A percentile compares a stretch with the other conserved stretches of the same genome.
phyloP scores from a whole-genome alignment of 1,140 invertebrate species.

The Hycleus cichorii region DNA sequence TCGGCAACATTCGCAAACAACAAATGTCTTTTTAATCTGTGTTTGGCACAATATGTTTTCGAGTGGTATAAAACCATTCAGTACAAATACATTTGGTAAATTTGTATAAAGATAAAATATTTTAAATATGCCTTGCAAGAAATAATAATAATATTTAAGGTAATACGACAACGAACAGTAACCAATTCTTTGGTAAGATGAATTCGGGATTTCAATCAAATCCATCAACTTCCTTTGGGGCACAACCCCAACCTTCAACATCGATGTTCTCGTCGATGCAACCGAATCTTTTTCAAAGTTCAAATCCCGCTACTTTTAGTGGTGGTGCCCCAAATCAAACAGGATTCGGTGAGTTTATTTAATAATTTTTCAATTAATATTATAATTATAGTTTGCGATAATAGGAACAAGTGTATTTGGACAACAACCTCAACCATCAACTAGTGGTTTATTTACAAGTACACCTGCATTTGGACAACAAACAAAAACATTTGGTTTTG shows the following conservation, averaged over 20 bases:
- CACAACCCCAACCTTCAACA: background rate
- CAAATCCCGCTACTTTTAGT: background rate
- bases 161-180: too few species aligned
- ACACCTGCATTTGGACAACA: conserved; percentile 54
- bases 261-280: conserved; percentile 8
- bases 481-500: conserved; percentile 50
- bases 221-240: conserved; percentile 5
- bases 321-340: background rate
- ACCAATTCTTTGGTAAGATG: too few species aligned
- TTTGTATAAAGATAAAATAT: too few species aligned
- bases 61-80: too few species aligned
- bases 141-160: too few species aligned
- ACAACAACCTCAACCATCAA: conserved; percentile 37
- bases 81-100: too few species aligned
- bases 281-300: conserved; percentile 4
- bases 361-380: background rate
- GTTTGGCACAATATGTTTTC: too few species aligned
- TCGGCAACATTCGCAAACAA: too few species aligned
- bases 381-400: background rate
- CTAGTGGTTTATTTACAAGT: conserved; percentile 48
- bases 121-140: too few species aligned
- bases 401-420: conserved; percentile 30
- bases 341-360: conserved; percentile 2
- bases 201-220: too few species aligned
- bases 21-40: too few species aligned